phyloP scores from a whole-genome alignment of 1,140 invertebrate species.

The Samia ricini region DNA sequence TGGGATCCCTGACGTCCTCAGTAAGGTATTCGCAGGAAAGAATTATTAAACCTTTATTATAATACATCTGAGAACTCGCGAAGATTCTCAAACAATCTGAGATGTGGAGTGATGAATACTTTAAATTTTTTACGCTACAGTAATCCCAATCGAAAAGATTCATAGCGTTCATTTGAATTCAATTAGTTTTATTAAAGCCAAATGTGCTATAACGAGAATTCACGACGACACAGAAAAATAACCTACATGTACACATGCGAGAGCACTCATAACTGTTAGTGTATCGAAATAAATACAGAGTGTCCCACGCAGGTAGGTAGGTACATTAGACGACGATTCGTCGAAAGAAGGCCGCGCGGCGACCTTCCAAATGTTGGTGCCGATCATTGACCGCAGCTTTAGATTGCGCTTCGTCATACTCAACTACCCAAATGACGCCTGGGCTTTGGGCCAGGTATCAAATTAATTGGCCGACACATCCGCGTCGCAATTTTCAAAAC shows the following conservation, averaged over 20 bases:
- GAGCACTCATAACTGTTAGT: slow-evolving; percentile 67
- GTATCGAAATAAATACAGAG: slow-evolving; percentile 63
- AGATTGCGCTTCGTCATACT: slow-evolving; percentile 26
- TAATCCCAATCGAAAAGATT: slow-evolving; percentile 33
- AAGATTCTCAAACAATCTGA: slow-evolving; percentile 30
- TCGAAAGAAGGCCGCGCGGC: slow-evolving; percentile 68
- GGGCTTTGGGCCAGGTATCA: slow-evolving; percentile 16
- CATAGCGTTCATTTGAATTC: slow-evolving; percentile 29
- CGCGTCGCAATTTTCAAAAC: slow-evolving; percentile 15
- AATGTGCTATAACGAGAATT: slow-evolving; percentile 48
- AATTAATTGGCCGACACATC: slow-evolving; percentile 20
- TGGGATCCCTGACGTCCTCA: slow-evolving; percentile 55
- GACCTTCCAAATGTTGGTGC: slow-evolving; percentile 67
- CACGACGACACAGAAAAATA: slow-evolving; percentile 65
- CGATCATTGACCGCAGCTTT: slow-evolving; percentile 55
- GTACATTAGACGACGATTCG: slow-evolving; percentile 46
- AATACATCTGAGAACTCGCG: slow-evolving; percentile 58
- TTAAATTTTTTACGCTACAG: slow-evolving; percentile 40
- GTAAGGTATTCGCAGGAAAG: slow-evolving; percentile 64
- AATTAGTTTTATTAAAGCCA: slow-evolving; percentile 60
- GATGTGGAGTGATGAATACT: slow-evolving; percentile 28
- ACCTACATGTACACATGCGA: slow-evolving; percentile 67
- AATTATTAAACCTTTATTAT: slow-evolving; percentile 64
- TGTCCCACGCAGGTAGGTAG: slow-evolving; percentile 40
- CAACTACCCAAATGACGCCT: slow-evolving; percentile 20